Evolutionary conservation across 1,140 invertebrate genomes (phyloP), one percentile per base, ranked within the genome.

Genomic region (Luehdorfia chinensis): DNA sequence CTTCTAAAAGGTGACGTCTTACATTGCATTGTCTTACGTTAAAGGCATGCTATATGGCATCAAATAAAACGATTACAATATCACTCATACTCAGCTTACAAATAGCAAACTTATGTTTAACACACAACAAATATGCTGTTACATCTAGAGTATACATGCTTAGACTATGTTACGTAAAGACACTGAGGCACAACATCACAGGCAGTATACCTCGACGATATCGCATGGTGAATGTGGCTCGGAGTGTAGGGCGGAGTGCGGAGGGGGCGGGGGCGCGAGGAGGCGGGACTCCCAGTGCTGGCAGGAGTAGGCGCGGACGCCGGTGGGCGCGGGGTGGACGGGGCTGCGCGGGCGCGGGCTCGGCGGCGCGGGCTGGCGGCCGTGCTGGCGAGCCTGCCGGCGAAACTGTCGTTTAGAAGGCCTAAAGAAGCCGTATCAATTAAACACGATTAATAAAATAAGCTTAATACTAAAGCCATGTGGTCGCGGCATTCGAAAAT

Each of bases 221-320:
- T 84, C 77, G 72, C 75, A 79, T 78, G 73, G 66, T 49, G 75
- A 74, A 14, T 66, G 67, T 23, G 61, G 75, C 60, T 74, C 72
- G 53, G 61, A 51, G 52, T 50, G 52, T 46, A 66, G 59, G 46
- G 69, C 58, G 59, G 75, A 64, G 60, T n/a, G n/a, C n/a, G 66
- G 63, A 48, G 58, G 59, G 33, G 67, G 54, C 41, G 65, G 70
- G 55, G 69, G 75, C 45, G 71, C 77, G 43, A 50, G 59, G 39
- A 87, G 74, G 15, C 73, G 69, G 8, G 84, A 75, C 63, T 87
- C 86, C 84, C 86, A 87, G 60, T 87, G 86, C 60, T 84, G 78
- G 66, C 86, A 87, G 55, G 84, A 86, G 70, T 84, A 87, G 18
- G 84, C 83, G 57, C 86, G 80, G 49, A 87, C 83, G 55, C 83